phyloP scores from a whole-genome alignment of 2,113 vertebrate species.

The Cynoglossus semilaevis region DNA sequence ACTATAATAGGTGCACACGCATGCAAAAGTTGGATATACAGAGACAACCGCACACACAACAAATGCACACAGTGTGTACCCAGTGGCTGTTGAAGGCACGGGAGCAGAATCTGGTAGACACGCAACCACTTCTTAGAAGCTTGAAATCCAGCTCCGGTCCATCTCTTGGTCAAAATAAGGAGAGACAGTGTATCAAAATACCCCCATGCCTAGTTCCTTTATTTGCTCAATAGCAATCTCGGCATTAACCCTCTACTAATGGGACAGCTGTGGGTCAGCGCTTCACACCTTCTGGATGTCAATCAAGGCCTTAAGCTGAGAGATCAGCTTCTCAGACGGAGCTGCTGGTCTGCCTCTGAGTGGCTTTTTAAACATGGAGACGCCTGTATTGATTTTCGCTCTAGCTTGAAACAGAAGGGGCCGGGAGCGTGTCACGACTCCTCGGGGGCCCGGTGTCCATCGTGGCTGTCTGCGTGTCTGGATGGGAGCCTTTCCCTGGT shows the following conservation, averaged over 20 bases:
- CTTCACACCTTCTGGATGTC: slow-evolving; percentile 67
- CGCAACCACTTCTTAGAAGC: slow-evolving; percentile 37
- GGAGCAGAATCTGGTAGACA: slow-evolving; percentile 27
- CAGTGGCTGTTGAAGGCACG: slow-evolving; percentile 4
- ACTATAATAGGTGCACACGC: neutral
- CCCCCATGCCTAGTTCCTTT: slow-evolving; percentile 76
- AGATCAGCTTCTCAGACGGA: slow-evolving; percentile 76
- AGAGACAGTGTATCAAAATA: slow-evolving; percentile 75
- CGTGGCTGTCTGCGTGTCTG: slow-evolving; percentile 50
- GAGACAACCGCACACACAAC: slow-evolving; percentile 7
- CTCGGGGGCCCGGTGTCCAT: slow-evolving; percentile 33
- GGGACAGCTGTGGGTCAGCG: slow-evolving; percentile 81
- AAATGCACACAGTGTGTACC: slow-evolving; percentile 13
- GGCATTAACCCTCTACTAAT: slow-evolving; percentile 77
- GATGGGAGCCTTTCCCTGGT: slow-evolving; percentile 64
- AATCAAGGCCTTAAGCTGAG: slow-evolving; percentile 78
- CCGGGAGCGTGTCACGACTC: slow-evolving; percentile 6
- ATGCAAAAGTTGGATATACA: slow-evolving; percentile 10
- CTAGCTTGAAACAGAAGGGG: slow-evolving; percentile 32
- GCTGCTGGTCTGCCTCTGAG: slow-evolving; percentile 74
- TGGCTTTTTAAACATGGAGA: slow-evolving; percentile 78
- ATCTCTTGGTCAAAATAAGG: slow-evolving; percentile 53
- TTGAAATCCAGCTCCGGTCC: slow-evolving; percentile 46
- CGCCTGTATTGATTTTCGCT: slow-evolving; percentile 78
- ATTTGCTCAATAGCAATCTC: slow-evolving; percentile 80